A percentile compares a stretch with the other conserved stretches of the same genome.
Evolutionary conservation across 2,113 vertebrate genomes (phyloP).

Genomic region (Anser cygnoides): DNA sequence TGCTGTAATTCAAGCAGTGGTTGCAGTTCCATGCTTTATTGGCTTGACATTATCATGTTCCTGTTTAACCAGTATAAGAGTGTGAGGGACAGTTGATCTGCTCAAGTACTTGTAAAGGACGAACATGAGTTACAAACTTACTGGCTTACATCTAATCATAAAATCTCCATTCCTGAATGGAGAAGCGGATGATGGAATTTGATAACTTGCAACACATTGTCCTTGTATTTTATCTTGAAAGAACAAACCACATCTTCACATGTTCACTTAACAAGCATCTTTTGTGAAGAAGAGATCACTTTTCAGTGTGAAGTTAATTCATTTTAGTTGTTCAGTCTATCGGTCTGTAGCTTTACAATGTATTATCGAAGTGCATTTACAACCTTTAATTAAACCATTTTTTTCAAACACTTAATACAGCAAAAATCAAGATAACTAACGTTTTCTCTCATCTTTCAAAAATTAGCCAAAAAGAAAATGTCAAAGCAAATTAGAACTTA

Average conservation of each 20-base stretch:
- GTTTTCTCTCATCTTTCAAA: conserved; percentile 2
- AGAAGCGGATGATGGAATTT: neutral
- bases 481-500: neutral
- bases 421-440: neutral
- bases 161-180: neutral
- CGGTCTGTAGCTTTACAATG: neutral
- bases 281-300: neutral
- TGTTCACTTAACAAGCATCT: neutral
- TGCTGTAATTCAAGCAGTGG: neutral
- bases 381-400: neutral
- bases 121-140: neutral
- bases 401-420: neutral
- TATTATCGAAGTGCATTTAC: neutral
- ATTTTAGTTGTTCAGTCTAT: neutral
- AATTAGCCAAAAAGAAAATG: neutral
- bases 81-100: neutral
- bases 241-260: neutral
- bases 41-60: neutral
- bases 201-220: neutral
- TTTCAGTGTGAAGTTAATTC: neutral
- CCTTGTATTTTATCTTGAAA: neutral
- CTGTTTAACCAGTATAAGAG: neutral
- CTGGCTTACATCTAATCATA: neutral
- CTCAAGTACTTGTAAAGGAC: neutral
- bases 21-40: neutral